These are phyloP conservation scores for Melanocharis versteri DNA, from an alignment of 2,113 vertebrate genomes.

Conservation along the genomic window DNA sequence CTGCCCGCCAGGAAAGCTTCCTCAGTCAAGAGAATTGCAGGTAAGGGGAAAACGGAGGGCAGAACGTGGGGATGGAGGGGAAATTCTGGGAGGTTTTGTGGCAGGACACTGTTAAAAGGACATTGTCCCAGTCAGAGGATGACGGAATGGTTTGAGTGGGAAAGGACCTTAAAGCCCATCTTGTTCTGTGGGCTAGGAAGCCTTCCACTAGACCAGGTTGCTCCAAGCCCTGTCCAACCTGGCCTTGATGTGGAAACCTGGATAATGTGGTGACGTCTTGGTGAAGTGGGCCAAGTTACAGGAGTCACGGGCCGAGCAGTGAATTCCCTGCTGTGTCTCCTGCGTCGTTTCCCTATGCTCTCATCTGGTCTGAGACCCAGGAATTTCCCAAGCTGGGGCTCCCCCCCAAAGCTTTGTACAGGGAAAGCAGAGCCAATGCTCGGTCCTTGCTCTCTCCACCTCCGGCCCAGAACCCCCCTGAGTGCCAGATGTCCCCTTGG, in stretches of 20 bases:
- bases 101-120: background rate
- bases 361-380: background rate
- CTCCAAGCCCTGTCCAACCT: background rate
- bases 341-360: background rate
- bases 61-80: background rate
- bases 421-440: background rate
- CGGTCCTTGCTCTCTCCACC: background rate
- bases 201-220: background rate
- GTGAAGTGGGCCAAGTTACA: background rate
- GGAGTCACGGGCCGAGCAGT: background rate
- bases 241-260: background rate
- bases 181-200: background rate
- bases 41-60: constrained; percentile 43
- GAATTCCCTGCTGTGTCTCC: background rate
- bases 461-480: background rate
- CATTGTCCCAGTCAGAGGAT: fast-evolving
- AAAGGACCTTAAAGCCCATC: background rate
- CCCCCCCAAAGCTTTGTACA: background rate
- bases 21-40: constrained; percentile 85
- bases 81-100: background rate
- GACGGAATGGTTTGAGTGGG: background rate
- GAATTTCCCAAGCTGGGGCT: background rate
- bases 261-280: background rate
- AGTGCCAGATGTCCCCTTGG: background rate
- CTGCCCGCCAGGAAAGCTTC: constrained; percentile 80